phyloP scores from a whole-genome alignment of 2,797 vertebrate species.

The Arnoldichthys spilopterus region DNA sequence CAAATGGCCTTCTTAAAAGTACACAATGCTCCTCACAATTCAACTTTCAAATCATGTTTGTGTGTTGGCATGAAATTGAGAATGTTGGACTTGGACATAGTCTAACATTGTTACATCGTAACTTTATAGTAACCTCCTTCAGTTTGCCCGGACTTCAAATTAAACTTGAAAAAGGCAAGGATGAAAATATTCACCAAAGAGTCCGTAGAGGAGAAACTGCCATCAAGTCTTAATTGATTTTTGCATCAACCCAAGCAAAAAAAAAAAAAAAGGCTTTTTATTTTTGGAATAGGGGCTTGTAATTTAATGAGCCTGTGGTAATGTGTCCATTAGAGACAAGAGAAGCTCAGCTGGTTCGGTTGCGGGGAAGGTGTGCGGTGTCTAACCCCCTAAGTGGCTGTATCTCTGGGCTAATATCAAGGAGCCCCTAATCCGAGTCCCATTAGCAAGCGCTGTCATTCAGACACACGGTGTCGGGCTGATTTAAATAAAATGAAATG shows the following conservation, averaged over 20 bases:
- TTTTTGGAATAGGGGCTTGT: conserved; percentile 28
- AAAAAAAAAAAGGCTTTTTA: conserved; percentile 34
- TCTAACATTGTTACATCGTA: conserved; percentile 27
- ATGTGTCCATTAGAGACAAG: conserved; percentile 46
- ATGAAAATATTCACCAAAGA: neutral
- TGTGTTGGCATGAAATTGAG: conserved; percentile 10
- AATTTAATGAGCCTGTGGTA: conserved; percentile 49
- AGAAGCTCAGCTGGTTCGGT: conserved; percentile 48
- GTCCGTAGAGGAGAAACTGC: neutral
- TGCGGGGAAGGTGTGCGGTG: conserved; percentile 39
- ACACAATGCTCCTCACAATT: conserved; percentile 10
- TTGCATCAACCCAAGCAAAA: conserved; percentile 44
- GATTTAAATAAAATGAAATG: conserved; percentile 99
- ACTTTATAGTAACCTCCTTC: conserved; percentile 32
- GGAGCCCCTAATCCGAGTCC: conserved; percentile 91
- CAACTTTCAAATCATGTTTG: neutral
- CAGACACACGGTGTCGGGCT: conserved; percentile 98
- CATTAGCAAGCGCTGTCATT: conserved; percentile 99
- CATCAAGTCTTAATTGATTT: conserved; percentile 44
- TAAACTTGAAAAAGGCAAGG: neutral
- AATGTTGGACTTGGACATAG: conserved; percentile 30
- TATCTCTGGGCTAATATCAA: conserved; percentile 91
- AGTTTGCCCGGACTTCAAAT: conserved; percentile 21
- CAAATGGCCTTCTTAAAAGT: neutral
- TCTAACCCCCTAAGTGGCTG: conserved; percentile 77